phyloP scores from a whole-genome alignment of 2,888 invertebrate genomes.

The Belgica antarctica region DNA sequence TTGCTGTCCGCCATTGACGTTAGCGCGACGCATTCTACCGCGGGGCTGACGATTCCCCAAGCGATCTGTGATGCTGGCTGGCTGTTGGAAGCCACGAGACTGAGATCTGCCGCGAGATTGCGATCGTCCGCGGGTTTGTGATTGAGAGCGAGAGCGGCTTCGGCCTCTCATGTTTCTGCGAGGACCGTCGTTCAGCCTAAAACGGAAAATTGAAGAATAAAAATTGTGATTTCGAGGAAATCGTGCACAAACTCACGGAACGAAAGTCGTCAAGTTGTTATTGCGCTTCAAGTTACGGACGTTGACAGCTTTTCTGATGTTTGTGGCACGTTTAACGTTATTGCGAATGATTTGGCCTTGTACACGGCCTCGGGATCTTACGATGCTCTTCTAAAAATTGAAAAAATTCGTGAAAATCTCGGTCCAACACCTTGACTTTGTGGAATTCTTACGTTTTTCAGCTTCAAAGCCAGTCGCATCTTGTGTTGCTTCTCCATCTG shows the following conservation, averaged over 20 bases:
- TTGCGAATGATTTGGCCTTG: background rate
- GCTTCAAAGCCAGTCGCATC: conserved; percentile 35
- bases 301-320: background rate
- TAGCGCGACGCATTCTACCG: conserved; percentile 25
- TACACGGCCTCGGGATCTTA: conserved; percentile 46
- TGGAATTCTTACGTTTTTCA: conserved; percentile 39
- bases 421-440: background rate
- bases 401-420: background rate
- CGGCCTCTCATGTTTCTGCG: background rate
- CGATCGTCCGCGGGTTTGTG: background rate
- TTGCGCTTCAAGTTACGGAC: background rate
- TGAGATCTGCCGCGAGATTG: background rate
- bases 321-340: conserved; percentile 4
- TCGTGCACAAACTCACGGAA: conserved; percentile 35
- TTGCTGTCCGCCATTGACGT: conserved; percentile 1
- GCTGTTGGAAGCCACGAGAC: no score
- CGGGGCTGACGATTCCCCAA: conserved; percentile 18
- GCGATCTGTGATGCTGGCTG: conserved; percentile 7
- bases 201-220: no score
- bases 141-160: conserved; percentile 27
- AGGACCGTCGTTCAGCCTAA: conserved; percentile 33
- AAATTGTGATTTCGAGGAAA: no score
- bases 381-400: conserved; percentile 55
- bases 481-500: conserved; percentile 53
- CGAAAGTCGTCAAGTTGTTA: conserved; percentile 25